Evolutionary conservation across 2,797 vertebrate genomes (phyloP), one percentile per base, ranked within the genome.

Genomic region (Coracias cyanogaster): DNA sequence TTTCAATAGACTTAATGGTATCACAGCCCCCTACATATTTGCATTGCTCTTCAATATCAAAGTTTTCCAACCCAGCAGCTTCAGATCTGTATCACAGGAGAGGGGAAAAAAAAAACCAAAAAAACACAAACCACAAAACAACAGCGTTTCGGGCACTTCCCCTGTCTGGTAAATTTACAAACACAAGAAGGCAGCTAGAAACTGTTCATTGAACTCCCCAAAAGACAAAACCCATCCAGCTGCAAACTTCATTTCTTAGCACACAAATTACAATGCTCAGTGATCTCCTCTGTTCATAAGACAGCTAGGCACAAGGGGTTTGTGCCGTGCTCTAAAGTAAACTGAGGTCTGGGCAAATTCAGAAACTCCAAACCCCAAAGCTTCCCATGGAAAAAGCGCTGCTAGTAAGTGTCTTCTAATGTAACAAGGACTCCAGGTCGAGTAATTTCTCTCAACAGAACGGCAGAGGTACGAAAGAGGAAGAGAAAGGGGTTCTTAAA

Each of bases 341-440:
- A 83, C 33, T 87, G 65, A 16, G 10, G 61, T 51, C 54, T 72
- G 61, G 37, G 62, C 54, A 95, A 90, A 88, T 60, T 86, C 28
- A 91, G 46, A 29, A 84, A 72, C 33, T 43, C 43, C 37, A 25
- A 89, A 92, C 61, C 62, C 55, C 66, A 82, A 73, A 67, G 52
- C n/a, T 90, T 46, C 52, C 49, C 21, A 51, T 1, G 4, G 57
- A 90, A 88, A 84, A 62, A 1, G 6, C 31, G 18, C 15, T 76
- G 24, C 31, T 58, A 74, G 6, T 35, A 94, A 64, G 15, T 74
- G 29, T 15, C 33, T 73, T 60, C 77, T 33, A 60, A 39, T 15
- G 13, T n/a, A 62, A 35, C 17, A 76, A 49, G 15, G 43, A 41
- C 24, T 86, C n/a, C 7, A 10, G 49, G 37, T 73, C 0, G 0